Conservation (phyloP, 2,888 invertebrate species). For the Lymantria monacha region DNA sequence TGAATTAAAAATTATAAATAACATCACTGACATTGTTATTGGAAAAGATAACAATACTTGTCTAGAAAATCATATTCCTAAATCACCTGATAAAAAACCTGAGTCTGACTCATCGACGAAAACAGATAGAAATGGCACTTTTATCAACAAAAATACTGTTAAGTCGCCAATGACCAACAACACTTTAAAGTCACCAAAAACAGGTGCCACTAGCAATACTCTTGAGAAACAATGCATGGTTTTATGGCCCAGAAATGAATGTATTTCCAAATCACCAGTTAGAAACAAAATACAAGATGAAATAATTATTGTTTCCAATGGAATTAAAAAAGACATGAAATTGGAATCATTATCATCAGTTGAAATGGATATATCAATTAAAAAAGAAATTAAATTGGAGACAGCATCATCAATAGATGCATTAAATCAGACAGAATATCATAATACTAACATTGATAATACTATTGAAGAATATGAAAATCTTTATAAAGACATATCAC, state of each 20-base stretch:
- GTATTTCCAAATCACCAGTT: not conserved
- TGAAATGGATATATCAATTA: constrained; percentile 16
- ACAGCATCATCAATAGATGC: constrained; percentile 15
- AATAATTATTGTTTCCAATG: not conserved
- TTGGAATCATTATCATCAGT: not conserved
- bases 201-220: not conserved
- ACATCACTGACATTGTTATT: not conserved
- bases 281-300: not conserved
- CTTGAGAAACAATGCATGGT: not conserved
- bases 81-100: not conserved
- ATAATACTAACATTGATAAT: constrained; percentile 27
- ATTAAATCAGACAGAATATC: constrained; percentile 19
- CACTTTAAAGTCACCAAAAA: not conserved
- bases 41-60: not conserved
- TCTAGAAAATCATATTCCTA: not conserved
- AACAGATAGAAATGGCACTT: not conserved
- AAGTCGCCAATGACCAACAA: not conserved
- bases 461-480: constrained; percentile 68
- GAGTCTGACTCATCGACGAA: not conserved
- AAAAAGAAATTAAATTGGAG: constrained; percentile 18
- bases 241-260: not conserved
- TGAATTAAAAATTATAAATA: too few species aligned
- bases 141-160: not conserved
- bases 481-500: constrained; percentile 60
- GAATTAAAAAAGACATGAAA: constrained; percentile 5